Percentiles rank a stretch among this genome's conserved stretches.
These are phyloP conservation scores for Xenopus borealis DNA, from an alignment of 2,113 vertebrate genomes.

Conservation along the genomic window DNA sequence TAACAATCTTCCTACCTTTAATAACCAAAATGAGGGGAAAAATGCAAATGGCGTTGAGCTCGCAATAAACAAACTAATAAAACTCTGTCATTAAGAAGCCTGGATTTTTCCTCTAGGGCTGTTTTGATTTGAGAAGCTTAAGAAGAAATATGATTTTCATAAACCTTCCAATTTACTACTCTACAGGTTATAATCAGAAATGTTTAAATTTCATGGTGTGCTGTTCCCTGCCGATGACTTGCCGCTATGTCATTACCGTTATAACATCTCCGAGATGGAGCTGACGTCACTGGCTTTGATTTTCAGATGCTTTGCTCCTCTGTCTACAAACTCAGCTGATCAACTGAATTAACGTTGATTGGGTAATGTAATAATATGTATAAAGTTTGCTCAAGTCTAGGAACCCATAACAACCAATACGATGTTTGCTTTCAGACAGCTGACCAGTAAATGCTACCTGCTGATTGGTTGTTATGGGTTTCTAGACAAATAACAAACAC, in stretches of 20 bases:
- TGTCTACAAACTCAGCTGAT: too few species aligned
- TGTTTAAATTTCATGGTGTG: conserved; percentile 36
- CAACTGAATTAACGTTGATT: too few species aligned
- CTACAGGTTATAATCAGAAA: conserved; percentile 43
- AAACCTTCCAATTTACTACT: conserved; percentile 44
- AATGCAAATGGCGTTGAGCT: conserved; percentile 7
- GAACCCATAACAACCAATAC: too few species aligned
- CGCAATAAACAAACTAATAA: conserved; percentile 25
- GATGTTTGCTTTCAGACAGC: too few species aligned
- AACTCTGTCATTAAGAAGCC: conserved; percentile 27
- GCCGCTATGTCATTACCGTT: conserved; percentile 37
- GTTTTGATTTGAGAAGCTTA: conserved; percentile 17
- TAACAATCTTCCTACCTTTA: not conserved
- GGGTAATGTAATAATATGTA: too few species aligned
- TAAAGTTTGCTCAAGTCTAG: too few species aligned
- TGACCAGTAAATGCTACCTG: too few species aligned
- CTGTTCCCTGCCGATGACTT: conserved; percentile 11
- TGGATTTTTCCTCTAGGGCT: conserved; percentile 11
- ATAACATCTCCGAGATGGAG: conserved; percentile 5
- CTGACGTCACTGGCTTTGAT: too few species aligned
- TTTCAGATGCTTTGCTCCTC: too few species aligned
- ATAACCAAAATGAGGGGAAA: conserved; percentile 1
- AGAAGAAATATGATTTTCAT: conserved; percentile 45
- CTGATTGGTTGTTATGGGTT: too few species aligned
- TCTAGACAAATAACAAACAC: too few species aligned